Evolutionary conservation across 2,888 invertebrate species (phyloP).

Genomic region (Byasa hedistus): DNA sequence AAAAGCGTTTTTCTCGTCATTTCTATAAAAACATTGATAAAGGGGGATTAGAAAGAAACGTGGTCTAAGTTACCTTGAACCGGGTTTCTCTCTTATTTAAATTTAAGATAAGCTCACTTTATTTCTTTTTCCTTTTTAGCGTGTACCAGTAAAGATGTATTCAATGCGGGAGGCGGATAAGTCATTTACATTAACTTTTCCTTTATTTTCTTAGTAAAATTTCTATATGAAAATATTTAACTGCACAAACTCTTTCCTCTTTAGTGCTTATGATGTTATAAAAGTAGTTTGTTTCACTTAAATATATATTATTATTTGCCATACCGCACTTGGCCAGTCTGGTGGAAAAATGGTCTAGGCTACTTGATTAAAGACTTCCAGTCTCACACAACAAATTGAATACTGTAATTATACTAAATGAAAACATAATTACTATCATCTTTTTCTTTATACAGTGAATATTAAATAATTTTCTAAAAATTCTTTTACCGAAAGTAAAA

Average conservation of each 20-base stretch:
- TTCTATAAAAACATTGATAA: too few relatives aligned
- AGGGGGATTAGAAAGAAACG: too few relatives aligned
- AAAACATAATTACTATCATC: too few relatives aligned
- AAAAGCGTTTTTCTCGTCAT: too few relatives aligned
- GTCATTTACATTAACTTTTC: slow-evolving; percentile 15
- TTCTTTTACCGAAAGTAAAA: not conserved
- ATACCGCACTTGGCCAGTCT: not conserved
- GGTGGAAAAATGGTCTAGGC: too few relatives aligned
- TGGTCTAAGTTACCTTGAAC: slow-evolving; percentile 4
- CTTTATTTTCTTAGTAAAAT: slow-evolving; percentile 3
- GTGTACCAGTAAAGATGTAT: slow-evolving; percentile 2
- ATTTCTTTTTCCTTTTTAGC: slow-evolving; percentile 8
- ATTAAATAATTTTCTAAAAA: too few relatives aligned
- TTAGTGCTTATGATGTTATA: not conserved
- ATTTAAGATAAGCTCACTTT: slow-evolving; percentile 19
- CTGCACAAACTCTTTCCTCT: not conserved
- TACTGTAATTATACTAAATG: too few relatives aligned
- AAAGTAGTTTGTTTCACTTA: not conserved
- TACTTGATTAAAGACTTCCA: too few relatives aligned
- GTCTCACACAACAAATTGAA: too few relatives aligned
- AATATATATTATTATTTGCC: not conserved
- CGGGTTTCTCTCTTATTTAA: slow-evolving; percentile 15
- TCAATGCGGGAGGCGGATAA: slow-evolving; percentile 2
- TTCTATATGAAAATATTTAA: slow-evolving; percentile 3
- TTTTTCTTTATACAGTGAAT: too few relatives aligned